Conservation (phyloP, 2,113 vertebrate genomes). For the Larimichthys polyactis region DNA sequence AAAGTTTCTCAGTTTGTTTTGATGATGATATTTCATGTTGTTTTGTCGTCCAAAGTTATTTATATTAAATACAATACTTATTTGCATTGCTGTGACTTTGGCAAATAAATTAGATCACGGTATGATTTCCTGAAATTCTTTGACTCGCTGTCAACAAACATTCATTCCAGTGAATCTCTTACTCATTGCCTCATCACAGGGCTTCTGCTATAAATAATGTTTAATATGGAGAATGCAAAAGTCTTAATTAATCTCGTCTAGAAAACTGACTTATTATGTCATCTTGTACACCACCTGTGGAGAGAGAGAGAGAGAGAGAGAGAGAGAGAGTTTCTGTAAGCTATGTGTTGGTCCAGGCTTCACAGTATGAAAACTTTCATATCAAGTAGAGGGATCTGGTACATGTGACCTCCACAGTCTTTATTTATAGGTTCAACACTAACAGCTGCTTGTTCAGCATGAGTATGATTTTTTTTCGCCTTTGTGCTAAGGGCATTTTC, state of each 20-base stretch:
- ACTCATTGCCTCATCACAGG: not conserved
- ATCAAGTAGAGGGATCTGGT: not conserved
- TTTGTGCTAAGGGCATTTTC: slow-evolving; percentile 22
- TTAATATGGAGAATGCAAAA: not conserved
- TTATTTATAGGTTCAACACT: slow-evolving; percentile 13
- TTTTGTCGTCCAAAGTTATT: slow-evolving; percentile 65
- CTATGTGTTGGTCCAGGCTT: not conserved
- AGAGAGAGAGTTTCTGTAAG: not conserved
- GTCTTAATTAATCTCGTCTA: not conserved
- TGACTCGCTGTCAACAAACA: no score
- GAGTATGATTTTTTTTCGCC: not conserved
- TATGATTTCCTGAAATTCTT: not conserved
- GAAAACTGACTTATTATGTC: slow-evolving; percentile 7
- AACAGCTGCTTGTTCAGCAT: slow-evolving; percentile 19
- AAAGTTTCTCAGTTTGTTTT: slow-evolving; percentile 32
- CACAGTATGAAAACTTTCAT: not conserved
- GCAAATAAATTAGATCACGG: not conserved
- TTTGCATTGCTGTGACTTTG: slow-evolving; percentile 67
- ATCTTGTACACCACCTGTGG: no score
- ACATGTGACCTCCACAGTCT: not conserved
- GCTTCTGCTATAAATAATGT: not conserved
- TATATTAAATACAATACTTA: slow-evolving; percentile 78
- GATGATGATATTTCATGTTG: slow-evolving; percentile 48
- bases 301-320: not conserved
- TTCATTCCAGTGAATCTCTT: no score